Evolutionary conservation across 2,888 invertebrate species (phyloP), one percentile per base, ranked within the genome.

Genomic region (Orthosia gothica): DNA sequence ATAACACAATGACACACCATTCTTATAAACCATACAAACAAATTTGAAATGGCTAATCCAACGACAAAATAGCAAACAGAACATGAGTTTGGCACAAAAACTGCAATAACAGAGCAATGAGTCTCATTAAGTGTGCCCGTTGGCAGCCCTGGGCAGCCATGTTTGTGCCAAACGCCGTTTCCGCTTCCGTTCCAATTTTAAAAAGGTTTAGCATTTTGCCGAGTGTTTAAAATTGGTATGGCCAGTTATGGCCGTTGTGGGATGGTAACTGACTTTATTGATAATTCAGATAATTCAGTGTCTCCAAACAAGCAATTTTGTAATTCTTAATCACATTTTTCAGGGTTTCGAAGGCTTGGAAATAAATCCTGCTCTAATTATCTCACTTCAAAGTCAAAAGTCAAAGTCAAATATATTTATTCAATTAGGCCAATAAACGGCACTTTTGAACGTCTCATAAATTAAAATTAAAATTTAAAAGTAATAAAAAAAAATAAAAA

Each of bases 141-240:
- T 89, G 87, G 87, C 87, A 87, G 77, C 75, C 81, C 78, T 72
- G 62, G 47, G 79, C 82, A 78, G 88, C 88, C 88, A 90, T 90
- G 77, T 90, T 88, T 87, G 88, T 89, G 87, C 87, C 86, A 87
- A 87, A 83, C 40, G 87, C 83, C 84, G 82, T 92, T 87, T 89
- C 87, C 89, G 82, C 61, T 87, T 91, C 90, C 92, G 91, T 91
- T 92, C 91, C 88, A 90, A 90, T 89, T 93, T 92, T 86, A 87
- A 91, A 89, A 85, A 74, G 83, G 66, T 61, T 62, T 57, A 68
- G 63, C 65, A 50, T 70, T 83, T 82, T 83, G 75, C 74, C 66
- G 65, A 64, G 26, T 67, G 72, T 65, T 81, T 74, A 59, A 69
- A 71, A 73, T 78, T 74, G 63, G 59, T 69, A 74, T 70, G 62